phyloP scores from a whole-genome alignment of 2,797 vertebrate genomes.

The Chiloscyllium punctatum region DNA sequence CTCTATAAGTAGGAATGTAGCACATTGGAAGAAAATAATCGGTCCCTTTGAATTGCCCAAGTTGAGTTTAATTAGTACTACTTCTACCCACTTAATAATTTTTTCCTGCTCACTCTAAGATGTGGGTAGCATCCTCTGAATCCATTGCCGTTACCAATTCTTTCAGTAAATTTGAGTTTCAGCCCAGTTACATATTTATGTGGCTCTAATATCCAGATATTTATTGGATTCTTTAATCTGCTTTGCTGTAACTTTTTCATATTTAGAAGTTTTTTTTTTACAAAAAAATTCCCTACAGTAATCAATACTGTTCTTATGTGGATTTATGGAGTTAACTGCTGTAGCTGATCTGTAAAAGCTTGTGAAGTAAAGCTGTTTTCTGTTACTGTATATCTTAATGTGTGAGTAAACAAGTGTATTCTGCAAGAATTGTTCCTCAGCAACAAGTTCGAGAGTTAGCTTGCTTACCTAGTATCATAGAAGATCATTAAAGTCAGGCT shows the following conservation, averaged over 20 bases:
- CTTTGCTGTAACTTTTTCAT: neutral
- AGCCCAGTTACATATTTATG: neutral
- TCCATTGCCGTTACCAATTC: neutral
- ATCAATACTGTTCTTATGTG: too few relatives aligned
- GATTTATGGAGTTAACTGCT: too few relatives aligned
- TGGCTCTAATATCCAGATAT: neutral
- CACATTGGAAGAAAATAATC: neutral
- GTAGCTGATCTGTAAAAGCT: too few relatives aligned
- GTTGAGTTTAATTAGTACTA: neutral
- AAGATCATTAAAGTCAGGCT: too few relatives aligned
- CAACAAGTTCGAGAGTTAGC: too few relatives aligned
- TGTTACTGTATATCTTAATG: too few relatives aligned
- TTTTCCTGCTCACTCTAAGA: neutral
- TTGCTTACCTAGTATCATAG: too few relatives aligned
- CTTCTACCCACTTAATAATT: neutral
- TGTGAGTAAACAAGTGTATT: too few relatives aligned
- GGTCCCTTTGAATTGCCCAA: neutral
- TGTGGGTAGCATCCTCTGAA: neutral
- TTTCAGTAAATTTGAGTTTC: neutral
- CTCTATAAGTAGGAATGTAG: neutral
- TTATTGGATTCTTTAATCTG: neutral
- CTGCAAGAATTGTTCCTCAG: too few relatives aligned
- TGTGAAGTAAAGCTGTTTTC: too few relatives aligned
- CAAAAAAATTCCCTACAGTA: too few relatives aligned
- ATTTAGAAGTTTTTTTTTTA: neutral